Base-by-base conservation (phyloP, 1,140 invertebrate genomes). In the Philaenus spumarius region DNA sequence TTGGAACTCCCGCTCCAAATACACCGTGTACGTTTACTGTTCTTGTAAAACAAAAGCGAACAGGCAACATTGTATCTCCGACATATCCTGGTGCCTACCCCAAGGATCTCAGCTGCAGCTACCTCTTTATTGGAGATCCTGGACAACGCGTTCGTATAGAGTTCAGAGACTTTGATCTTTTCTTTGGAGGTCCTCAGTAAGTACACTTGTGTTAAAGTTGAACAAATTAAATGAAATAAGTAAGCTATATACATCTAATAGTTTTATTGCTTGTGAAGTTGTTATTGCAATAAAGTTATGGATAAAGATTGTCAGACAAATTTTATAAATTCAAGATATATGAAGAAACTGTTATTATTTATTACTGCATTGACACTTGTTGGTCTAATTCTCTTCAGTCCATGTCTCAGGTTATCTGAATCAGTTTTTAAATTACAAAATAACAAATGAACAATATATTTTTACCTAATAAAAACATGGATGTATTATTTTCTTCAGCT, bases 1-100 rank as follows among this genome's bases (percentile, higher is more conserved):
- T 97, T 67, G 96, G 96, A 53, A 92, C 89, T 40, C 88, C 87
- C 57, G 82, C 84, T 55, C 80, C 81, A 11, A 82, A 81, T 60
- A 84, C 84, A 37, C 81, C 89, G 64, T 95, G 93, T 75, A 89
- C 85, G 67, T 95, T 89, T 76, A 83, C 83, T 58, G 86, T 95
- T 64, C 82, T 90, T 67, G 78, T 78, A 2, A 80, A 82, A 60
- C 80, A 80, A 67, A 90, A 90, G 72, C 80, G 85, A 66, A 85
- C 83, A 65, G 97, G 97, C 15, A 82, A 83, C 69, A 87, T 99
- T 66, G 76, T 95, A 61, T 96, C 96, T 48, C 95, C 96, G 56
- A 99, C 97, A 46, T 99, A 99, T 80, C 97, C 97, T 34, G 97
- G 97, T 64, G 88, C 93, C 62, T 99, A 99, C 78, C 96, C 97